Evolutionary conservation across 1,140 invertebrate genomes (phyloP).

Genomic region (Leucophenga varia): DNA sequence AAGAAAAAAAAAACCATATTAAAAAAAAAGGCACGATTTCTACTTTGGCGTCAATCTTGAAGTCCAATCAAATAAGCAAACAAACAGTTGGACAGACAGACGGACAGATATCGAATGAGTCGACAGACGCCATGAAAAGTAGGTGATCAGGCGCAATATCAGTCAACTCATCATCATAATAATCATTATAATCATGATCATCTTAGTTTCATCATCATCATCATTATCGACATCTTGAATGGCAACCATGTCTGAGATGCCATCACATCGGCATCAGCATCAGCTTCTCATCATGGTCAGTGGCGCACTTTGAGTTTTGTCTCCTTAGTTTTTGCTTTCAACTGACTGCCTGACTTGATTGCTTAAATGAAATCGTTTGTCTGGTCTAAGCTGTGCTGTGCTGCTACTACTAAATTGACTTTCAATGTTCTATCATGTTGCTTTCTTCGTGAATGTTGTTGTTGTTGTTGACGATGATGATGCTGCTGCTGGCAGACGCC

Average conservation of each 20-base stretch:
- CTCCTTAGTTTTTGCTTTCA: constrained; percentile 22
- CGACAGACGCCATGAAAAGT: constrained; percentile 40
- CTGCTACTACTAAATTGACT: no score
- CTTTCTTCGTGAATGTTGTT: no score
- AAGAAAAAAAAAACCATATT: neutral
- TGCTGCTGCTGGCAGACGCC: no score
- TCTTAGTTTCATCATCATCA: constrained; percentile 16
- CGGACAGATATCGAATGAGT: constrained; percentile 30
- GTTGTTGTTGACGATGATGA: no score
- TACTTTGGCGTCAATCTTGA: constrained; percentile 37
- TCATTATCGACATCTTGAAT: constrained; percentile 20
- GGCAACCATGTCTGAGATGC: constrained; percentile 11
- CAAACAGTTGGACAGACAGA: constrained; percentile 23
- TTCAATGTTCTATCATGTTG: no score
- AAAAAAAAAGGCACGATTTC: neutral
- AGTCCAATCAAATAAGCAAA: constrained; percentile 43
- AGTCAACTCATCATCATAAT: constrained; percentile 1
- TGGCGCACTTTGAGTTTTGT: constrained; percentile 5
- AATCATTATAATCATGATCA: constrained; percentile 5
- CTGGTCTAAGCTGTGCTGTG: no score
- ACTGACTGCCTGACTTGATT: no score
- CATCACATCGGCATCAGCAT: constrained; percentile 5
- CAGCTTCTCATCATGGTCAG: constrained; percentile 17
- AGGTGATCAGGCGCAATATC: constrained; percentile 36
- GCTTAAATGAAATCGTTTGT: no score